Conservation (phyloP, 2,888 invertebrate species). For the Nysson spinosus region DNA sequence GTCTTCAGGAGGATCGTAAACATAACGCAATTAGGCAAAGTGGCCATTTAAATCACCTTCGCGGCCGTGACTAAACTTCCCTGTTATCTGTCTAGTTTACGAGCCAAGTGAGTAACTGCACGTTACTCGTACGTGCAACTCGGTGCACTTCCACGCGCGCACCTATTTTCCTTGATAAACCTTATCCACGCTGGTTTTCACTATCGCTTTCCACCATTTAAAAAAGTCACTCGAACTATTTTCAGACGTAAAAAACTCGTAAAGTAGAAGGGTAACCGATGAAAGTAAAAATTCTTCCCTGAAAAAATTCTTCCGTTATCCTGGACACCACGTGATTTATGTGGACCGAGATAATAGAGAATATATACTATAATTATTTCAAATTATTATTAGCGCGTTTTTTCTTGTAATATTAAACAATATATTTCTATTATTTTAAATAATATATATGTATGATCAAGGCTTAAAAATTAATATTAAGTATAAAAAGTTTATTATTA, state of each 20-base stretch:
- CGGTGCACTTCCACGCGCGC: slow-evolving; percentile 9
- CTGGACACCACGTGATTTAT: too few species aligned
- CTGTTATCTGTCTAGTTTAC: slow-evolving; percentile 47
- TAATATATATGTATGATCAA: too few species aligned
- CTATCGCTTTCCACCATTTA: slow-evolving; percentile 26
- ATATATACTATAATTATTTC: background rate
- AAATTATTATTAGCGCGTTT: too few species aligned
- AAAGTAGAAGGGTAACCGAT: slow-evolving; percentile 61
- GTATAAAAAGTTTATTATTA: too few species aligned
- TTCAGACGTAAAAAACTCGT: slow-evolving; percentile 51
- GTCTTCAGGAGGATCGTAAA: slow-evolving; percentile 57
- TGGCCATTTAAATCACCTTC: slow-evolving; percentile 63
- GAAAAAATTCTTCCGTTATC: slow-evolving; percentile 5
- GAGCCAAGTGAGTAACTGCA: slow-evolving; percentile 47
- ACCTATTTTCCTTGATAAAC: slow-evolving; percentile 34
- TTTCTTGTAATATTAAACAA: too few species aligned
- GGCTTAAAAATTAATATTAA: too few species aligned
- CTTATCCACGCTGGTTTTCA: slow-evolving; percentile 28
- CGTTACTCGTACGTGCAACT: slow-evolving; percentile 13
- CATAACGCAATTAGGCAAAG: slow-evolving; percentile 68
- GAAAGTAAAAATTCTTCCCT: slow-evolving; percentile 16
- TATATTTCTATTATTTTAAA: too few species aligned
- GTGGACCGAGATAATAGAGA: slow-evolving; percentile 2
- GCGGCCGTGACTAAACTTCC: slow-evolving; percentile 29
- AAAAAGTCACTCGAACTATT: slow-evolving; percentile 17